These are phyloP conservation scores for Acleris literana DNA, from an alignment of 2,888 invertebrate genomes.

Conservation along the genomic window DNA sequence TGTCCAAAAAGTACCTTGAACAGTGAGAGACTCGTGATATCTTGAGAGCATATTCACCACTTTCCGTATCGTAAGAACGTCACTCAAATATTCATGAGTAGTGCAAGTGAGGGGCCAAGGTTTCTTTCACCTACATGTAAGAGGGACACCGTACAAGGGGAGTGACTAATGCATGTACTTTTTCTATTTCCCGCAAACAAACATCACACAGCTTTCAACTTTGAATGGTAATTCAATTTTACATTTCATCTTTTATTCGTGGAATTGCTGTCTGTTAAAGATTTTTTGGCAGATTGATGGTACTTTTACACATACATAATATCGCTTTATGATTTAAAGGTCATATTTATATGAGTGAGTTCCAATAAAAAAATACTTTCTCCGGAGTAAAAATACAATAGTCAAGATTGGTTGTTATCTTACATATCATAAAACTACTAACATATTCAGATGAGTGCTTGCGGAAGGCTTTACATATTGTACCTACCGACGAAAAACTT, in stretches of 20 bases:
- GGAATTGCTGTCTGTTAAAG: slow-evolving; percentile 43
- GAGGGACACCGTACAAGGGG: slow-evolving; percentile 52
- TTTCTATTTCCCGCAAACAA: slow-evolving; percentile 66
- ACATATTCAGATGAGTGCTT: no score
- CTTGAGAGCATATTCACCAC: slow-evolving; percentile 58
- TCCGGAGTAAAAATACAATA: no score
- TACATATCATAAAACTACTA: no score
- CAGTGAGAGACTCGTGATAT: slow-evolving; percentile 33
- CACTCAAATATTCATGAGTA: slow-evolving; percentile 74
- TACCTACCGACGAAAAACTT: no score
- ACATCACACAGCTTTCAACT: slow-evolving; percentile 69
- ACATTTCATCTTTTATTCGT: slow-evolving; percentile 57
- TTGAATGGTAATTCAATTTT: slow-evolving; percentile 70
- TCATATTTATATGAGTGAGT: background rate
- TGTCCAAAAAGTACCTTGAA: slow-evolving; percentile 32
- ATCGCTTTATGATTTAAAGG: slow-evolving; percentile 3
- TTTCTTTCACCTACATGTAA: slow-evolving; percentile 53
- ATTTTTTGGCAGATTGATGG: slow-evolving; percentile 39
- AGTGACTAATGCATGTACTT: slow-evolving; percentile 71
- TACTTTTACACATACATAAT: slow-evolving; percentile 17
- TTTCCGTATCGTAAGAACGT: slow-evolving; percentile 59
- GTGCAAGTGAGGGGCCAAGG: slow-evolving; percentile 63
- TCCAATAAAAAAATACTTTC: no score
- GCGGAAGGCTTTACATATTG: no score
- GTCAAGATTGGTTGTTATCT: no score